Base-by-base conservation (phyloP, 2,113 vertebrate genomes). In the Cyanoderma ruficeps region DNA sequence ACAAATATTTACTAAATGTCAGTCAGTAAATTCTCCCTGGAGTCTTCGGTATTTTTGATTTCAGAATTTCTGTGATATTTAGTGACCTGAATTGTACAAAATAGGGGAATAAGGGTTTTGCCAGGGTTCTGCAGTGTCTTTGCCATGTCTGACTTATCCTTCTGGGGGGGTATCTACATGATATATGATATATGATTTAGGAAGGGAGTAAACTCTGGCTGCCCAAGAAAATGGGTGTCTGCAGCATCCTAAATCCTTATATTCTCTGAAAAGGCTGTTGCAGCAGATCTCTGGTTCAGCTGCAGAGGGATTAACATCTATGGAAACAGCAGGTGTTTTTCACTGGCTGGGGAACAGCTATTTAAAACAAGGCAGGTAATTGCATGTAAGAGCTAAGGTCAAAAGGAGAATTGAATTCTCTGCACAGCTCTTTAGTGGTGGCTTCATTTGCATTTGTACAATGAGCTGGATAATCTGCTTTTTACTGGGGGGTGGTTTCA, bases 321-420 rank as follows among this genome's bases (percentile, higher is more conserved):
- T 87, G 61, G 81, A 68, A 87, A 82, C 65, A 79, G 56, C 60
- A 85, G 83, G 30, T 79, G 57, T 56, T 87, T 89, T 68, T 85
- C 53, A 74, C 59, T 61, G 37, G 25, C 86, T 80, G 71, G 67
- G 65, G 50, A 88, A 25, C 16, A 83, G 7, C 30, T 55, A 28
- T 89, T 64, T 83, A 68, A 87, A 93, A 90, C 6, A 67, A 53
- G 27, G 47, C 20, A 77, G 76, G 30, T 67, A 88, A 76, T 6
- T 41, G 44, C 39, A 35, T 31, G 12, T 42, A 30, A 60, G 46
- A 63, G 53, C 53, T 91, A 12, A 85, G 74, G 84, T 85, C 78
- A 75, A 64, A 87, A 85, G 22, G 49, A 87, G 70, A 87, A 75
- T 16, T 64, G 84, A 90, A 90, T 94, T n/a, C 61, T 68, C 57